These are phyloP conservation scores for Notarius lentiginosus DNA, from an alignment of 2,113 vertebrate species.

Conservation along the genomic window DNA sequence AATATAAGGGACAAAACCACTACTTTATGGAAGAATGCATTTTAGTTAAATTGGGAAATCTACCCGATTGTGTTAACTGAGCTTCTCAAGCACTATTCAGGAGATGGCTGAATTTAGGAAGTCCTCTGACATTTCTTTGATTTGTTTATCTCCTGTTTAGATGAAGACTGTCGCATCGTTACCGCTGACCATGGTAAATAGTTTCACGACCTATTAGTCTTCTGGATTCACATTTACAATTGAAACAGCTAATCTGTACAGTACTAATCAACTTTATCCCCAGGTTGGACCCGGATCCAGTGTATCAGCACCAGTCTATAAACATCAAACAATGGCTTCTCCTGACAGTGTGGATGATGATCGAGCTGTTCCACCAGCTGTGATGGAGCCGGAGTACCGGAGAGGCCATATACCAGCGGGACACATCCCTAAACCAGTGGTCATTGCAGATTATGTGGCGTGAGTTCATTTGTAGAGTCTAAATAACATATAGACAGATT, in stretches of 20 bases:
- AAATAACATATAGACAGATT: neutral
- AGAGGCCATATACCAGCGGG: conserved; percentile 88
- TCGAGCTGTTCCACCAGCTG: conserved; percentile 38
- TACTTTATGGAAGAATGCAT: neutral
- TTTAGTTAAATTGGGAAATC: neutral
- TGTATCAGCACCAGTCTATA: conserved; percentile 55
- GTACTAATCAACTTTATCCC: neutral
- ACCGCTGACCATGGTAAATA: conserved; percentile 42
- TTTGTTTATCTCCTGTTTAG: conserved; percentile 19
- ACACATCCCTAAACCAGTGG: conserved; percentile 90
- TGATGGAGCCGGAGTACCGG: conserved; percentile 79
- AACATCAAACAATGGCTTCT: conserved; percentile 59
- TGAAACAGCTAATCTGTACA: neutral
- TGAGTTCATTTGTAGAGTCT: conserved; percentile 69
- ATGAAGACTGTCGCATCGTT: conserved; percentile 27
- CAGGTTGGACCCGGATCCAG: conserved; percentile 65
- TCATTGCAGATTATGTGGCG: conserved; percentile 93
- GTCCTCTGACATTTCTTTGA: no score
- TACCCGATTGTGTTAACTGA: neutral
- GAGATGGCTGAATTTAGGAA: neutral
- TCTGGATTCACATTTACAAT: neutral
- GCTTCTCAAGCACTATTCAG: neutral
- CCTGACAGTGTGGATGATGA: conserved; percentile 57
- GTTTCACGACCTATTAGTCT: neutral
- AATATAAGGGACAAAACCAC: neutral